Percentiles rank a stretch among this genome's conserved stretches.
Evolutionary conservation across 2,113 vertebrate genomes (phyloP).

Genomic region (Ctenodactylus gundi): DNA sequence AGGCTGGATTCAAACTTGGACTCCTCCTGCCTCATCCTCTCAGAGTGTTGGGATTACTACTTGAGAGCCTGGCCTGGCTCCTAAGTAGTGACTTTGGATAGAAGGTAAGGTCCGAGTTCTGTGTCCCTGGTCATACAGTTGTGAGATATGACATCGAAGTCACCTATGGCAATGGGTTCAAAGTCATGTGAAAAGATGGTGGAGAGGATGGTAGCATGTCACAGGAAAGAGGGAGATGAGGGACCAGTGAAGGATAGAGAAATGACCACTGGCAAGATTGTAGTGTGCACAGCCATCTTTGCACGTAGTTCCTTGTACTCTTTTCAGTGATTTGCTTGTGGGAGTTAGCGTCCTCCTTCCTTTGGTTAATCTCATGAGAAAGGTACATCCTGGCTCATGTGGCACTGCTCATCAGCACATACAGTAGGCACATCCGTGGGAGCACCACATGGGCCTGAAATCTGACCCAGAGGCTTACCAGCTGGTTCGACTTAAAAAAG

Average conservation of each 20-base stretch:
- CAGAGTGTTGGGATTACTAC: too few relatives aligned
- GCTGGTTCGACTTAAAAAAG: background rate
- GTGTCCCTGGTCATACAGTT: background rate
- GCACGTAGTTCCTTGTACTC: background rate
- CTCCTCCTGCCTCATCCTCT: too few relatives aligned
- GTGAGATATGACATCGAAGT: background rate
- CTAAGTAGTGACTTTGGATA: background rate
- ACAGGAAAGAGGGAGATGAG: background rate
- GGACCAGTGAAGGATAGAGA: accelerated
- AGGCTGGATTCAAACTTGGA: too few relatives aligned
- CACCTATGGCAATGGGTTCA: background rate
- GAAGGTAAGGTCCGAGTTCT: background rate
- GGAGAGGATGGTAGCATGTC: background rate
- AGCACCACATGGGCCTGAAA: background rate
- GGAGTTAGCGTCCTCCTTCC: background rate
- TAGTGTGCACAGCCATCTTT: background rate
- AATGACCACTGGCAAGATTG: background rate
- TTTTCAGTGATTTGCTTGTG: background rate
- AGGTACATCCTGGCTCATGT: background rate
- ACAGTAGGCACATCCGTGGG: background rate
- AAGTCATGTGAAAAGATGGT: background rate
- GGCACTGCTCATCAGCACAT: background rate
- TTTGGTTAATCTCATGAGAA: background rate
- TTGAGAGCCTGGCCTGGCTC: too few relatives aligned
- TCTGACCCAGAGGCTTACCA: background rate